Base-by-base conservation (phyloP, 2,113 vertebrate species). In the Mustela nigripes region DNA sequence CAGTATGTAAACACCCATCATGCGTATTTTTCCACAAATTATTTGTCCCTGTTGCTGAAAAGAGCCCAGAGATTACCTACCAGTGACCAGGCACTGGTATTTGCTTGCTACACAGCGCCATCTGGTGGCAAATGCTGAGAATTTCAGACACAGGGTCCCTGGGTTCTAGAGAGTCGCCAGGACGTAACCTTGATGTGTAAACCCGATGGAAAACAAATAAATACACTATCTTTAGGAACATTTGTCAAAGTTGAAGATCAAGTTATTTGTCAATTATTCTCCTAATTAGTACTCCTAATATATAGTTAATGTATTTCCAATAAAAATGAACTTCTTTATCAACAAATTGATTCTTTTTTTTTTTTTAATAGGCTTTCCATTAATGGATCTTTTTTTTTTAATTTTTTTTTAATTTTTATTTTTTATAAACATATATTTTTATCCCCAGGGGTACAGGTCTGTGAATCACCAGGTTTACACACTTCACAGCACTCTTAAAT, bases 91-190 rank as follows among this genome's bases (percentile, higher is more conserved):
- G 16, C 11, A 36, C 42, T 63, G n/a, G 19, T 48, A 18, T 58
- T 96, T 94, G 76, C 69, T 98, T 96, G 94, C 96, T 76, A 11
- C 69, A 92, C 33, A 96, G 50, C 79, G 94, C 89, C 97, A 97
- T 65, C 96, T 95, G 86, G 95, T 96, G 97, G 86, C 24, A 36
- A 12, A 11, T 48, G 3, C 10, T 60, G 11, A 50, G 63, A 56
- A 96, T 86, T 96, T 96, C 94, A 97, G 97, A 78, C 84, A 98
- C 97, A 76, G 74, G 36, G 95, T 86, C 97, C 96, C 93, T 86
- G 65, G 53, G 97, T 79, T 97, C 96, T 83, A 86, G 86, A 92
- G 31, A 31, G 18, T 65, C 16, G 4, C 76, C 11, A 60, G 36
- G 28, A 18, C 16, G 0, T 1, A 4, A 24, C 7, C n/a, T 42